Evolutionary conservation across 2,888 invertebrate species (phyloP).

Genomic region (Dasypolia templi): DNA sequence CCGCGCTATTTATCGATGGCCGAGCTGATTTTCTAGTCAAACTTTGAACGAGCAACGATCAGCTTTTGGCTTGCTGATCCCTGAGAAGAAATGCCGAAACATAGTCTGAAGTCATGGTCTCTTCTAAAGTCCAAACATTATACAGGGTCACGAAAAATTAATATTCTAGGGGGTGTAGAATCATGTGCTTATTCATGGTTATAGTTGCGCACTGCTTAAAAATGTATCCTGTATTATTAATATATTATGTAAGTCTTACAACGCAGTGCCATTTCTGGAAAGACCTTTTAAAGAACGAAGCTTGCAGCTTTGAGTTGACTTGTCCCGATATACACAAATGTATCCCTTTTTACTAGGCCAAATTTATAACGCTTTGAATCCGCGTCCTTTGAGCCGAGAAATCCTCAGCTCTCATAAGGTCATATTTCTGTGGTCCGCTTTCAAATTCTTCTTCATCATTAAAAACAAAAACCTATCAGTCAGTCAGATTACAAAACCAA

Average conservation of each 20-base stretch:
- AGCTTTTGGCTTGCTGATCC: too few species aligned
- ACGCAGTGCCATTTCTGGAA: neutral
- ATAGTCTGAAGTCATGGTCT: neutral
- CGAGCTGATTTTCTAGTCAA: too few species aligned
- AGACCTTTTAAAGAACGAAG: neutral
- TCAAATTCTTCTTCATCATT: slow-evolving; percentile 9
- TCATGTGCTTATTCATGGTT: too few species aligned
- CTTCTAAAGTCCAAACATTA: neutral
- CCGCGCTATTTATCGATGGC: too few species aligned
- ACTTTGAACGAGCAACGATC: too few species aligned
- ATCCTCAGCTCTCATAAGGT: neutral
- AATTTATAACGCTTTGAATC: neutral
- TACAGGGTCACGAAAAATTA: too few species aligned
- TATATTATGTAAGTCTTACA: neutral
- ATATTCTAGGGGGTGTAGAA: too few species aligned
- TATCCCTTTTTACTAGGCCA: neutral
- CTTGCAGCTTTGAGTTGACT: neutral
- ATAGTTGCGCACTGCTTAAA: too few species aligned
- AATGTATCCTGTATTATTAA: neutral
- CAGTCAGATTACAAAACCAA: slow-evolving; percentile 12
- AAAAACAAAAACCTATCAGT: slow-evolving; percentile 19
- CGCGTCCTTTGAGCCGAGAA: neutral
- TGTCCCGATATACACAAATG: neutral
- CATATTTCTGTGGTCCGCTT: neutral
- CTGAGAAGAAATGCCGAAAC: neutral